Evolutionary conservation across 2,113 vertebrate genomes (phyloP).

Genomic region (Aldabrachelys gigantea): DNA sequence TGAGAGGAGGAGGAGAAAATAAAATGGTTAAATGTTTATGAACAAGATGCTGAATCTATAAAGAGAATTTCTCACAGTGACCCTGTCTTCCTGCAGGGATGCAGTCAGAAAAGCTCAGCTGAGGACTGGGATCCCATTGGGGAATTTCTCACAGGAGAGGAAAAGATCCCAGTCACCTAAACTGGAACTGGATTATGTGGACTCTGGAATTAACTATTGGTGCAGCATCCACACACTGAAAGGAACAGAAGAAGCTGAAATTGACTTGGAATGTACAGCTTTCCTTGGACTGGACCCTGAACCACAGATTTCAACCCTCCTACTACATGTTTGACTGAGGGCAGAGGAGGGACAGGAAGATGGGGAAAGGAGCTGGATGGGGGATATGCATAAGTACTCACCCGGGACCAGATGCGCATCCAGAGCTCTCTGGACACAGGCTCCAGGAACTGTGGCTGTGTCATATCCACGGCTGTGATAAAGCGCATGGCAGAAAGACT

Average conservation of each 20-base stretch:
- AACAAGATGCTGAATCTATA: background rate
- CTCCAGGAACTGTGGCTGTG: constrained; percentile 75
- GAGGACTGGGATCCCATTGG: background rate
- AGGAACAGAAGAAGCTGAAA: background rate
- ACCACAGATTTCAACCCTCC: background rate
- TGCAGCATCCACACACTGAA: no score
- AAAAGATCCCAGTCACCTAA: background rate
- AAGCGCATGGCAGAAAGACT: constrained; percentile 87
- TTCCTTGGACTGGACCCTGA: background rate
- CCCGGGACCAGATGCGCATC: constrained; percentile 84
- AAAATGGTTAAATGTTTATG: background rate
- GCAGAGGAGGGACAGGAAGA: no score
- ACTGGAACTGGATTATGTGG: background rate
- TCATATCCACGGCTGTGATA: constrained; percentile 79
- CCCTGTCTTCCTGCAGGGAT: no score
- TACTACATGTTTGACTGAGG: background rate
- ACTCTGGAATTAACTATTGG: background rate
- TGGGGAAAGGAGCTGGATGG: background rate
- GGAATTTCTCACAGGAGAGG: background rate
- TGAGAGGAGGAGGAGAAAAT: background rate
- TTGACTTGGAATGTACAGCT: no score
- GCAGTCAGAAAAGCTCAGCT: background rate
- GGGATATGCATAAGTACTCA: background rate
- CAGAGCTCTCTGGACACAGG: constrained; percentile 86
- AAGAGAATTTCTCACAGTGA: background rate